Base-by-base conservation (phyloP, 2,888 invertebrate genomes). In the Oithona nana region DNA sequence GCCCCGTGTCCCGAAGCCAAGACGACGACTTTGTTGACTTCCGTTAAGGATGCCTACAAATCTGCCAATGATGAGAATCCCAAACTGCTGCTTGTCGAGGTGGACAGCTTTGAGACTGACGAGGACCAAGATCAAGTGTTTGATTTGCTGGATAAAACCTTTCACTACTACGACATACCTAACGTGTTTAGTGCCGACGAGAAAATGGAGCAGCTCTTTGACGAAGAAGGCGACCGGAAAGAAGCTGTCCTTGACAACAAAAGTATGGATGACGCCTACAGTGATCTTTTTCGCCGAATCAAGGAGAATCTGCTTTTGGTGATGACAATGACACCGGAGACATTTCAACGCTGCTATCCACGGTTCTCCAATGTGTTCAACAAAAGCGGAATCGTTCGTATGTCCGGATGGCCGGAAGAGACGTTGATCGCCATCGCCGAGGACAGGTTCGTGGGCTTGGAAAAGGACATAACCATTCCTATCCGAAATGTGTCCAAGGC, bases 401-500 rank as follows among this genome's bases (percentile, higher is more conserved):
- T 54, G 24, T 24, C 22, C 20, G 54, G 30, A 13, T 62, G 62
- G 62, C 24, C 52, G 8, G 55, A 56, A 24, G 31, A 28, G 26
- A 62, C 62, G 13, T 16, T 62, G 24, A 30, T 20, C 11, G 22
- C 30, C 28, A 57, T 62, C 22, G 62, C 62, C 28, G 22, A 30
- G 26, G 62, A 62, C 24, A 26, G 62, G n/a, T 60, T 51, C 16
- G 20, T 22, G n/a, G 60, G 49, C 1, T 20, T 60, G 49, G 13
- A 51, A 51, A 39, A 39, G 16, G 39, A 39, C 13, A 56, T 24
- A 6, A 24, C 26, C 20, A 20, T 26, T 8, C 20, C 20, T 26
- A 22, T 59, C 13, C 11, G 22, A 2, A 24, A 31, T 22, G 39
- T 59, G 16, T 6, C 39, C 11, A 48, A 48, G 4, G 8, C 3